phyloP scores from a whole-genome alignment of 2,888 invertebrate species.

The Thereva unica region DNA sequence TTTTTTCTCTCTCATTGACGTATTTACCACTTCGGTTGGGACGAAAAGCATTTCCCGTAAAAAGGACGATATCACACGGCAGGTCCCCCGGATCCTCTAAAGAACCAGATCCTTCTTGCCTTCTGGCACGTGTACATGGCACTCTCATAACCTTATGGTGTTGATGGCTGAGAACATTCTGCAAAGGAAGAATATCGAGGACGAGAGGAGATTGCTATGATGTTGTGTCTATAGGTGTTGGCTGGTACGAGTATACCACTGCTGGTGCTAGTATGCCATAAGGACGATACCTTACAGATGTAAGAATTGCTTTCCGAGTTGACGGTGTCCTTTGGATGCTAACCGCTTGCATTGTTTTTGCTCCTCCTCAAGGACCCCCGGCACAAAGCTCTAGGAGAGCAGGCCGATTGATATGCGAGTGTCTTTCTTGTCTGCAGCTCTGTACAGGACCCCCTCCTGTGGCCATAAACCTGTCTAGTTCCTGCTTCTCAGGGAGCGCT shows the following conservation, averaged over 20 bases:
- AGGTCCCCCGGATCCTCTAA: constrained; percentile 20
- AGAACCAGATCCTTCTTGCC: not conserved
- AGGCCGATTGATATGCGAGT: too few relatives aligned
- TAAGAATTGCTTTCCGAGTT: constrained; percentile 26
- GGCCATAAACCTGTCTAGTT: constrained; percentile 2
- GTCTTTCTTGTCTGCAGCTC: too few relatives aligned
- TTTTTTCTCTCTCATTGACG: constrained; percentile 26
- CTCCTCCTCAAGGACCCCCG: not conserved
- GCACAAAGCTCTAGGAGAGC: constrained; percentile 1
- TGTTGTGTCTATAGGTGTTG: constrained; percentile 20
- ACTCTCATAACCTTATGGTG: constrained; percentile 34
- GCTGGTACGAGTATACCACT: too few relatives aligned
- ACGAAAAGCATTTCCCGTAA: constrained; percentile 10
- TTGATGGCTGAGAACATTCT: constrained; percentile 34
- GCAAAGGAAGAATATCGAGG: constrained; percentile 30
- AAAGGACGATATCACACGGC: constrained; percentile 13
- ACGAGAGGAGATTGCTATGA: constrained; percentile 15
- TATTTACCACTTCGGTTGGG: constrained; percentile 19
- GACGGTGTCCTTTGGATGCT: constrained; percentile 2
- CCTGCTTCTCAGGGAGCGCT: constrained; percentile 13
- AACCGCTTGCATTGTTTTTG: constrained; percentile 7
- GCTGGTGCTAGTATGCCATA: not conserved
- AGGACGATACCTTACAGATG: constrained; percentile 24
- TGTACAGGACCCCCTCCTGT: too few relatives aligned
- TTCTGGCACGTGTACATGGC: constrained; percentile 36